Conservation (phyloP, 37 sponge, comb jelly and placozoan genomes). For the Chondrilla cf. caribensis region DNA sequence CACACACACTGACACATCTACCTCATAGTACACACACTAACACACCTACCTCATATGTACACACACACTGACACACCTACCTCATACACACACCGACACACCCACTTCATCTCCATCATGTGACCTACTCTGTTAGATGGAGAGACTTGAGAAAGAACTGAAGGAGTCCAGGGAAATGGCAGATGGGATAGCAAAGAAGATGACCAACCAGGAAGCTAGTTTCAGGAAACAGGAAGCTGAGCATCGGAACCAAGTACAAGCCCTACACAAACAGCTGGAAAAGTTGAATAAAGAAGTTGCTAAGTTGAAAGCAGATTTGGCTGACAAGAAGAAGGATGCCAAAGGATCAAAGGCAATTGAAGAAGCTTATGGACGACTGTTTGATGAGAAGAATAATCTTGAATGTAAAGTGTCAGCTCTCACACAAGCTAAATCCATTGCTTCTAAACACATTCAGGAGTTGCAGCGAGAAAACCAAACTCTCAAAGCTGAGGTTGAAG, state of each 20-base stretch:
- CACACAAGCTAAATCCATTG: background rate
- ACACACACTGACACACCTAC: no score
- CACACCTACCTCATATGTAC: no score
- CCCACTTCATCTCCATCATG: no score
- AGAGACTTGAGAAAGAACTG: background rate
- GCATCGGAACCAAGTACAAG: no score
- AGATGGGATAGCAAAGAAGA: background rate
- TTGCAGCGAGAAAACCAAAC: background rate
- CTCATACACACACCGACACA: no score
- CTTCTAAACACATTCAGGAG: background rate
- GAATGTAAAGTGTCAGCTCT: background rate
- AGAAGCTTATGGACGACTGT: background rate
- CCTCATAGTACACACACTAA: no score
- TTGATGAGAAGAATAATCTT: background rate
- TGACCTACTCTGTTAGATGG: background rate
- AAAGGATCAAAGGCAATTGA: background rate
- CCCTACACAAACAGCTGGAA: background rate
- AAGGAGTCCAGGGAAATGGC: background rate
- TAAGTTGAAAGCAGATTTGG: background rate
- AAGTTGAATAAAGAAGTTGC: background rate
- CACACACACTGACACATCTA: no score
- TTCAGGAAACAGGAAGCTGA: no score
- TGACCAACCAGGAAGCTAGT: no score
- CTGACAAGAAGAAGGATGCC: no score
- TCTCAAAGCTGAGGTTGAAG: no score